Percentiles rank a stretch among this genome's conserved stretches.
Evolutionary conservation across 2,888 invertebrate species (phyloP).

Genomic region (Sinodicranocentrus sp.): DNA sequence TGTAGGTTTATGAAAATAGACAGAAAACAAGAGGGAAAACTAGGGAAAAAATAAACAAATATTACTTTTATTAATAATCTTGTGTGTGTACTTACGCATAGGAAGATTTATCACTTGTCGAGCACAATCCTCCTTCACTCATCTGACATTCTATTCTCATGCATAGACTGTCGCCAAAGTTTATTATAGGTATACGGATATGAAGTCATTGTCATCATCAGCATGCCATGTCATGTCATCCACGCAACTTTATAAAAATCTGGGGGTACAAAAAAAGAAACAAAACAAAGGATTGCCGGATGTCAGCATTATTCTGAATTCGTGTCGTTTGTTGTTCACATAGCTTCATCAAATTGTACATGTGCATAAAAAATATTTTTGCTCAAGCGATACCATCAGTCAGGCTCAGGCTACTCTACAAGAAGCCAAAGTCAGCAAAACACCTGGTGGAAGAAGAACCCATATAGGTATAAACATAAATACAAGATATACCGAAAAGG

Average conservation of each 20-base stretch:
- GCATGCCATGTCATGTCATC: conserved; percentile 53
- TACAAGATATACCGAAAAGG: too few relatives aligned
- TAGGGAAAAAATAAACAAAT: not conserved
- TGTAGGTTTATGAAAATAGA: not conserved
- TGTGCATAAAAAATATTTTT: conserved; percentile 49
- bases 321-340: conserved; percentile 43
- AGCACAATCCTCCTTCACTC: too few relatives aligned
- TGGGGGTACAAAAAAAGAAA: conserved; percentile 47
- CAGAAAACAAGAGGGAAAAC: not conserved
- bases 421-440: too few relatives aligned
- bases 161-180: not conserved
- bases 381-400: conserved; percentile 32
- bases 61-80: not conserved
- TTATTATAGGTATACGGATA: conserved; percentile 16
- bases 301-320: conserved; percentile 49
- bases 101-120: conserved; percentile 44
- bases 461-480: too few relatives aligned
- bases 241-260: conserved; percentile 54
- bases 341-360: conserved; percentile 54
- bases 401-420: too few relatives aligned
- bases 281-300: conserved; percentile 65
- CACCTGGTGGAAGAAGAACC: too few relatives aligned
- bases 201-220: conserved; percentile 56
- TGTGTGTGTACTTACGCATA: conserved; percentile 44
- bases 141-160: too few relatives aligned